These are phyloP conservation scores for Trididemnum nubilum DNA, from an alignment of 23 tunicate genomes.

Conservation along the genomic window DNA sequence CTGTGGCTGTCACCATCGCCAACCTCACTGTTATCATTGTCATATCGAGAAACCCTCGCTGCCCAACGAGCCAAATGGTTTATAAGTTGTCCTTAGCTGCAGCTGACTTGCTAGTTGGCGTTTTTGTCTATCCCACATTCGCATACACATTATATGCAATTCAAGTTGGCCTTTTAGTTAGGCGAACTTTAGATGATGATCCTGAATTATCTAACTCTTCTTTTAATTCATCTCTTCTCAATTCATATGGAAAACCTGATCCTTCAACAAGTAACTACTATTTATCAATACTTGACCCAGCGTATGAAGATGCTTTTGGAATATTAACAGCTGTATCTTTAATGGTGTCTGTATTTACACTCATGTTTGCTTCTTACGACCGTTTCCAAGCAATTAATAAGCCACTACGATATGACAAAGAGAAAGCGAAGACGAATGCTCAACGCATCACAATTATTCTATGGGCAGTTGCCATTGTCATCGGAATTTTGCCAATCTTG, in stretches of 20 bases:
- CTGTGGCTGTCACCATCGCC: conserved; percentile 13
- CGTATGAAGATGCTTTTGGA: conserved; percentile 5
- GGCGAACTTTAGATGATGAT: not conserved
- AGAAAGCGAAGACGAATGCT: conserved; percentile 25
- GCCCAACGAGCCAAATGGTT: conserved; percentile 13
- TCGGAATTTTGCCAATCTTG: conserved; percentile 1
- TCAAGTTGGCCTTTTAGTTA: conserved; percentile 3
- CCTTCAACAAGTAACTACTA: not conserved
- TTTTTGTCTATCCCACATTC: conserved; percentile 28
- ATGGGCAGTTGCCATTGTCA: not conserved
- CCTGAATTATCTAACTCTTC: too few relatives aligned
- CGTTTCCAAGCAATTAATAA: conserved; percentile 41
- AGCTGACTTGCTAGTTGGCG: conserved; percentile 39
- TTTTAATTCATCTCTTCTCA: too few relatives aligned
- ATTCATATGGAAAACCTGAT: not conserved
- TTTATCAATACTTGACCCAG: not conserved
- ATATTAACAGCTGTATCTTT: conserved; percentile 28
- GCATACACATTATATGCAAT: not conserved
- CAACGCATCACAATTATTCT: not conserved
- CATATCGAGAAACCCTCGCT: conserved; percentile 3
- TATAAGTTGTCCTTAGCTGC: conserved; percentile 31
- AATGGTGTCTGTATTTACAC: conserved; percentile 52
- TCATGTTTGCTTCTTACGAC: conserved; percentile 77
- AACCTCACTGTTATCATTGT: conserved; percentile 30
- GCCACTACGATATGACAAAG: conserved; percentile 31